Conservation (phyloP, 2,113 vertebrate genomes). For the Lepidothrix coronata region DNA sequence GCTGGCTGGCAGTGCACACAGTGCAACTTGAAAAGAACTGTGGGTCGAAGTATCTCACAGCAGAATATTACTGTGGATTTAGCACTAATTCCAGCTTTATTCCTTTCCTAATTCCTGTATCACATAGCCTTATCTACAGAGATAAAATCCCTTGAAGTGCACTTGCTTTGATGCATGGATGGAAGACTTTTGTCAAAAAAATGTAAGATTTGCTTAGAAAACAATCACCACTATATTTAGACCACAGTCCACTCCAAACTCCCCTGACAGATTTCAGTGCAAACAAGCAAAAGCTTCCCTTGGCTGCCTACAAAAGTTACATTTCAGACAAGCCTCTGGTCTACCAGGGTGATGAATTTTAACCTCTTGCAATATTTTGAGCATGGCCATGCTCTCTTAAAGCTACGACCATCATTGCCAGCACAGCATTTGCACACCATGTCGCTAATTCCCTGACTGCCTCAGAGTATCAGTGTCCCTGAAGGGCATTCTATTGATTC, state of each 20-base stretch:
- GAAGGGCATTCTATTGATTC: constrained; percentile 32
- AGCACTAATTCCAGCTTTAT: constrained; percentile 65
- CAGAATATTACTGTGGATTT: constrained; percentile 71
- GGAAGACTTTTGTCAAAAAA: constrained; percentile 45
- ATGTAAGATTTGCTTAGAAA: constrained; percentile 39
- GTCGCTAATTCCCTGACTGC: neutral
- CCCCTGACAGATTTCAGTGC: constrained; percentile 23
- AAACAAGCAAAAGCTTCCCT: neutral
- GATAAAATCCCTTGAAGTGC: constrained; percentile 44
- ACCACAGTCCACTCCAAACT: constrained; percentile 18
- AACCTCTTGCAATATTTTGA: neutral
- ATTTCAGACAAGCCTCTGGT: neutral
- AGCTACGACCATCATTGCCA: neutral
- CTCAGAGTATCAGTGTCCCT: neutral
- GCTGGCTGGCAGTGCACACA: neutral
- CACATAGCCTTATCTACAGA: constrained; percentile 59
- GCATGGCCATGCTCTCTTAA: neutral
- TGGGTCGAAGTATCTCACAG: constrained; percentile 38
- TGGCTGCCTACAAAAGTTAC: neutral
- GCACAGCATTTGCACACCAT: neutral
- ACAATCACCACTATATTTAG: constrained; percentile 22
- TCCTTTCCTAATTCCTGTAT: constrained; percentile 63
- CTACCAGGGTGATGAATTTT: neutral
- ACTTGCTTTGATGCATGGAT: constrained; percentile 41
- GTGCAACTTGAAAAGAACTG: constrained; percentile 46